Evolutionary conservation across 1,140 invertebrate genomes (phyloP).

Genomic region (Sarcophaga bullata): DNA sequence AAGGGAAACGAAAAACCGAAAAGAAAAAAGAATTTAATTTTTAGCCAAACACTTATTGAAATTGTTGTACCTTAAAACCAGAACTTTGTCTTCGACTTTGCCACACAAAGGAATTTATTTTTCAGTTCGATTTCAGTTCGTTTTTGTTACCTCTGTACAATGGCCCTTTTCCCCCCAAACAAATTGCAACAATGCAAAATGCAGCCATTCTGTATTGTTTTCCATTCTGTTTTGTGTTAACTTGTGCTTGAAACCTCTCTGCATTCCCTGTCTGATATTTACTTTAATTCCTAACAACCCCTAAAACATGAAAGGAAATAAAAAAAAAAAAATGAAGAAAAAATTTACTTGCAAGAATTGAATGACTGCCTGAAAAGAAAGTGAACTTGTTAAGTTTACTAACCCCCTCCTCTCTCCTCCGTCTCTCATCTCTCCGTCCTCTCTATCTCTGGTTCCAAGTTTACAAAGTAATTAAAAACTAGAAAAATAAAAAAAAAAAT

Average conservation of each 20-base stretch:
- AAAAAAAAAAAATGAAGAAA: not conserved
- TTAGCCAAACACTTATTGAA: not conserved
- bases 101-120: not conserved
- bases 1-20: too few species aligned
- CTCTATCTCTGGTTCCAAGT: not conserved
- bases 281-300: not conserved
- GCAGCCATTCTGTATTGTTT: not conserved
- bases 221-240: constrained; percentile 13
- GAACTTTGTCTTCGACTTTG: not conserved
- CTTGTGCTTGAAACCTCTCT: not conserved
- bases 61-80: not conserved
- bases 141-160: not conserved
- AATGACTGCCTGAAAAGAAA: constrained; percentile 12
- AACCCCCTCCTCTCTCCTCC: too few species aligned
- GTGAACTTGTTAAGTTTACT: constrained; percentile 10
- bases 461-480: not conserved
- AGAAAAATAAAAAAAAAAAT: not conserved
- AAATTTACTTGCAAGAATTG: constrained; percentile 12
- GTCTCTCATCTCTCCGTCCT: too few species aligned
- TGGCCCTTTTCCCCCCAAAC: not conserved
- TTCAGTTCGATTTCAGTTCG: too few species aligned
- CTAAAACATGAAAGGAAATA: not conserved
- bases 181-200: constrained; percentile 13
- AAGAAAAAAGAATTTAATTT: too few species aligned
- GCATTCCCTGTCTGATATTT: not conserved